phyloP scores from a whole-genome alignment of 2,113 vertebrate genomes.

The Rhegmatorhina hoffmannsi region DNA sequence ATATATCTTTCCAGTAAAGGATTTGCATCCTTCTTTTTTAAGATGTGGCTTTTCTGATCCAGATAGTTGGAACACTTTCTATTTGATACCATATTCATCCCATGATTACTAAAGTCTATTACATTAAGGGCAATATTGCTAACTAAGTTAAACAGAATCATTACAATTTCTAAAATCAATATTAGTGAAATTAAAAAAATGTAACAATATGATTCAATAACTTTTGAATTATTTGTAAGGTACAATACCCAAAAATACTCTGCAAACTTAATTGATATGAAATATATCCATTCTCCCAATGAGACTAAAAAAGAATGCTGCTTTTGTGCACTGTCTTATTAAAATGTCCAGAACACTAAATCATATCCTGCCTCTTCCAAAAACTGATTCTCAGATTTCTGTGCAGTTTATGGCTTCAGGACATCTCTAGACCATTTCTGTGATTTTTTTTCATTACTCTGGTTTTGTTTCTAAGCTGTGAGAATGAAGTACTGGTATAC shows the following conservation, averaged over 20 bases:
- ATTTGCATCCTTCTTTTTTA: background rate
- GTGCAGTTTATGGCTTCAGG: background rate
- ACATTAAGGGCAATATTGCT: background rate
- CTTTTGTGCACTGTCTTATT: background rate
- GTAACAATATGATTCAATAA: background rate
- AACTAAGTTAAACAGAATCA: background rate
- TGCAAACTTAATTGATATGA: background rate
- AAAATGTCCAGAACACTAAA: background rate
- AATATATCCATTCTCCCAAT: background rate
- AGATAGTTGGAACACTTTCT: background rate
- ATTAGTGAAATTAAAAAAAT: background rate
- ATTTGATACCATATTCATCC: background rate
- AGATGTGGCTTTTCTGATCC: background rate
- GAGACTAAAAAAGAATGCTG: background rate
- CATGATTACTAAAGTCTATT: background rate
- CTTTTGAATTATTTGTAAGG: background rate
- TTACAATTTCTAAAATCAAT: background rate
- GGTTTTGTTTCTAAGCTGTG: background rate
- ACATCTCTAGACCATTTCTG: background rate
- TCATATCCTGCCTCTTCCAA: background rate
- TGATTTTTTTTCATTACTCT: background rate
- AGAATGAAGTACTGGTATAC: background rate
- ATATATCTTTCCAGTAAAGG: background rate
- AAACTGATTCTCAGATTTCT: background rate
- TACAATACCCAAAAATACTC: background rate